These are phyloP conservation scores for Ectobius pallidus DNA, from an alignment of 2,888 invertebrate species.

Conservation along the genomic window DNA sequence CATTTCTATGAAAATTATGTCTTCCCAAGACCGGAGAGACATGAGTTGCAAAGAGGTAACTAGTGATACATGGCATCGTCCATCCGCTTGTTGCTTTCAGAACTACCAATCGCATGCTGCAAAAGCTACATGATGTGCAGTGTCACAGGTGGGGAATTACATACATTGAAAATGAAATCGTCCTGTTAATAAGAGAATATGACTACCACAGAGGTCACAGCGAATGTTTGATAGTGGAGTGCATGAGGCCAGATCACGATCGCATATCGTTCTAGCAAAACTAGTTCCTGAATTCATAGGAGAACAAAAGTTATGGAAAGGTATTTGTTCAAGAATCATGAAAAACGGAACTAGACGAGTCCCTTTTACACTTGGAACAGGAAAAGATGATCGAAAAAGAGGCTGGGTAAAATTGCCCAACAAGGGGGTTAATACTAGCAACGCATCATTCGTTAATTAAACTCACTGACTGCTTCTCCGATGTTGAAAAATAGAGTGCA, in stretches of 20 bases:
- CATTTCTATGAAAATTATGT: constrained; percentile 9
- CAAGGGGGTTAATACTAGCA: no score
- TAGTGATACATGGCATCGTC: no score
- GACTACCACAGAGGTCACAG: not conserved
- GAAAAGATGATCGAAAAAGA: not conserved
- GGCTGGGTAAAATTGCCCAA: not conserved
- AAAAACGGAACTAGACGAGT: not conserved
- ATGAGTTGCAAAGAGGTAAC: not conserved
- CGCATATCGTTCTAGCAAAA: not conserved
- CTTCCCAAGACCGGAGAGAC: not conserved
- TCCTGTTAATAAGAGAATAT: not conserved
- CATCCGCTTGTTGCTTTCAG: no score
- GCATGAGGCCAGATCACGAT: not conserved
- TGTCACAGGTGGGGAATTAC: not conserved
- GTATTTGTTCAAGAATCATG: no score
- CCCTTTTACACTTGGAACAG: not conserved
- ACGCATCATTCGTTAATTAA: no score
- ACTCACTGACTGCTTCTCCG: no score
- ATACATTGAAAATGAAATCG: not conserved
- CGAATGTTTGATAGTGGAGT: not conserved
- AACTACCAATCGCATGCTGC: no score
- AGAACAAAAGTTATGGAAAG: not conserved
- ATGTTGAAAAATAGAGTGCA: no score
- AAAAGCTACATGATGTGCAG: no score
- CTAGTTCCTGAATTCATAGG: not conserved